A percentile compares a stretch with the other conserved stretches of the same genome.
Conservation (phyloP, 2,888 invertebrate species). For the Nomada flava region DNA sequence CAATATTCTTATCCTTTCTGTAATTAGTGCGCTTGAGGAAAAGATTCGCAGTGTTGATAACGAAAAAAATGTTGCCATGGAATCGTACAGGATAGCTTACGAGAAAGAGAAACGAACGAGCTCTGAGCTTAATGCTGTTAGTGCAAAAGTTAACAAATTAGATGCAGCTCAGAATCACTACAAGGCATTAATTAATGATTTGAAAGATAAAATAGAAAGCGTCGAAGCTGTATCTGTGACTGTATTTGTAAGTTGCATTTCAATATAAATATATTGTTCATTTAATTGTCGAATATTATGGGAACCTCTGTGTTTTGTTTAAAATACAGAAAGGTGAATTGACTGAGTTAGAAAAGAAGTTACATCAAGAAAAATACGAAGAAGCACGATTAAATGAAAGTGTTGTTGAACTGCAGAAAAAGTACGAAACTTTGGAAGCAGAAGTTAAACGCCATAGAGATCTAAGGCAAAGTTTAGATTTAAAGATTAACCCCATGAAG, state of each 20-base stretch:
- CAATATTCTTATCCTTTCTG: not conserved
- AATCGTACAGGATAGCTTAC: conserved; percentile 48
- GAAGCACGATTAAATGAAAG: conserved; percentile 78
- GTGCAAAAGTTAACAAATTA: conserved; percentile 65
- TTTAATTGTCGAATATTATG: not conserved
- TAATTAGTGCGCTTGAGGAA: conserved; percentile 73
- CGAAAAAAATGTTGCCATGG: conserved; percentile 52
- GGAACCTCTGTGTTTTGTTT: conserved; percentile 2
- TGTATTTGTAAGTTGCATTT: conserved; percentile 73
- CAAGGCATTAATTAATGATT: conserved; percentile 69
- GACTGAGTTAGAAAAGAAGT: conserved; percentile 79
- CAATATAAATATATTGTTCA: conserved; percentile 23
- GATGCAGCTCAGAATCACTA: conserved; percentile 59
- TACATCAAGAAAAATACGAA: conserved; percentile 71
- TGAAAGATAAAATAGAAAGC: conserved; percentile 72
- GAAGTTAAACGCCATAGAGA: conserved; percentile 75
- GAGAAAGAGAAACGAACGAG: conserved; percentile 68
- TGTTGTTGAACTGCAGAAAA: conserved; percentile 80
- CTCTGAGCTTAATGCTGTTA: conserved; percentile 65
- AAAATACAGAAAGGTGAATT: conserved; percentile 82
- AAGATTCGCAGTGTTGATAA: conserved; percentile 69
- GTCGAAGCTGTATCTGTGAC: conserved; percentile 67
- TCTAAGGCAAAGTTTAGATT: conserved; percentile 65
- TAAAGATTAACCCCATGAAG: conserved; percentile 70
- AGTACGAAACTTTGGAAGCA: conserved; percentile 82